These are phyloP conservation scores for Tachina grossa DNA, from an alignment of 2,888 invertebrate species.

Conservation along the genomic window DNA sequence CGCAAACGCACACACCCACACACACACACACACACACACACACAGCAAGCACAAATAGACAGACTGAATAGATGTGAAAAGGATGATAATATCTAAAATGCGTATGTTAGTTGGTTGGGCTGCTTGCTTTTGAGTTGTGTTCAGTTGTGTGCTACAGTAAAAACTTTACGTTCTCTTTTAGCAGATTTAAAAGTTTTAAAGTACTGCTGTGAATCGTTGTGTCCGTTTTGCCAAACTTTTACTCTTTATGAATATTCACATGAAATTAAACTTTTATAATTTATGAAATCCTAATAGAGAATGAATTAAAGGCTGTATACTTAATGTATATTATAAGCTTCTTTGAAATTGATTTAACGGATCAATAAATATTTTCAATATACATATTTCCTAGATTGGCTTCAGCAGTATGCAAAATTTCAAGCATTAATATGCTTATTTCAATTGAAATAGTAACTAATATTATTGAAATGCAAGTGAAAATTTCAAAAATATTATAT, in stretches of 20 bases:
- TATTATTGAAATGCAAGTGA: conserved; percentile 3
- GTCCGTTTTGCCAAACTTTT: background rate
- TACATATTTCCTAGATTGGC: conserved; percentile 21
- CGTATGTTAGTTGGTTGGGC: conserved; percentile 16
- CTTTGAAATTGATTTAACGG: conserved; percentile 57
- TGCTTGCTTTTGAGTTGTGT: conserved; percentile 5
- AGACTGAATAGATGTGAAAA: conserved; percentile 32
- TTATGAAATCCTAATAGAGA: conserved; percentile 34
- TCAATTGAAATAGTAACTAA: conserved; percentile 11
- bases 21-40: conserved; percentile 1
- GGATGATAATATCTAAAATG: conserved; percentile 38
- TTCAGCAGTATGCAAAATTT: conserved; percentile 1
- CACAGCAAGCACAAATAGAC: background rate
- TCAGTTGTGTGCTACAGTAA: conserved; percentile 30
- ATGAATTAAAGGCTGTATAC: conserved; percentile 42
- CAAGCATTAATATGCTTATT: background rate
- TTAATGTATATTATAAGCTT: conserved; percentile 45
- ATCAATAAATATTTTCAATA: conserved; percentile 52
- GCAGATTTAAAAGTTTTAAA: background rate
- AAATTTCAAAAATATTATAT: background rate
- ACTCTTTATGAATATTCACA: conserved; percentile 51
- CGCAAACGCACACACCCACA: too few species aligned
- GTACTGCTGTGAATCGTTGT: too few species aligned
- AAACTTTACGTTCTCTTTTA: background rate
- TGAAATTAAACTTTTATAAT: conserved; percentile 29